Percentiles rank a stretch among this genome's conserved stretches.
Evolutionary conservation across 1,140 invertebrate genomes (phyloP).

Genomic region (Drosophila prosaltans): DNA sequence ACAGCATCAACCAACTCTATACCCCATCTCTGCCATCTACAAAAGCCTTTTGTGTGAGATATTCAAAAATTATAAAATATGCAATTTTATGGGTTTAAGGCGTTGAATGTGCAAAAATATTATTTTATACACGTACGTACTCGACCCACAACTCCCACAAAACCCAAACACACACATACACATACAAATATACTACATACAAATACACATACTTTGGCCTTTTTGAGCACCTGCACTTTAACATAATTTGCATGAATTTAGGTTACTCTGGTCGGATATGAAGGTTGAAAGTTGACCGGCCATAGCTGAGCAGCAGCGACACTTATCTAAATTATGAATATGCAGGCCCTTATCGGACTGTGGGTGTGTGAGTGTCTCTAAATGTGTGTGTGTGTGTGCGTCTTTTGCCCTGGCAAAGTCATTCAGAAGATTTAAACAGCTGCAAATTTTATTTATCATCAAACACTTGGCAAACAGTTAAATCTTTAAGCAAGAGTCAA

Average conservation of each 20-base stretch:
- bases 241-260: slow-evolving; percentile 76
- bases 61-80: slow-evolving; percentile 79
- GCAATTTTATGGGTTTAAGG: slow-evolving; percentile 76
- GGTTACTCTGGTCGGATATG: slow-evolving; percentile 45
- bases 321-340: slow-evolving; percentile 79
- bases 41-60: slow-evolving; percentile 49
- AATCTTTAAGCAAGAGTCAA: slow-evolving; percentile 36
- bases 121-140: slow-evolving; percentile 74
- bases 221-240: slow-evolving; percentile 60
- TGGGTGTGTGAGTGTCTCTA: not conserved
- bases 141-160: slow-evolving; percentile 23
- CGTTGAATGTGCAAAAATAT: slow-evolving; percentile 75
- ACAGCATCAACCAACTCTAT: not conserved
- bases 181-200: not conserved
- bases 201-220: not conserved
- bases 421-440: slow-evolving; percentile 56
- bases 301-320: slow-evolving; percentile 25
- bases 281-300: slow-evolving; percentile 46
- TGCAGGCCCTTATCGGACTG: slow-evolving; percentile 70
- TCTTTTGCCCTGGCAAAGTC: slow-evolving; percentile 7
- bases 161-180: slow-evolving; percentile 15
- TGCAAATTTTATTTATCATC: slow-evolving; percentile 70
- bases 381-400: slow-evolving; percentile 10
- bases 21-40: not conserved
- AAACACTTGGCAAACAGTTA: slow-evolving; percentile 36